Evolutionary conservation across 2,797 vertebrate genomes (phyloP).

Genomic region (Fundulus diaphanus): DNA sequence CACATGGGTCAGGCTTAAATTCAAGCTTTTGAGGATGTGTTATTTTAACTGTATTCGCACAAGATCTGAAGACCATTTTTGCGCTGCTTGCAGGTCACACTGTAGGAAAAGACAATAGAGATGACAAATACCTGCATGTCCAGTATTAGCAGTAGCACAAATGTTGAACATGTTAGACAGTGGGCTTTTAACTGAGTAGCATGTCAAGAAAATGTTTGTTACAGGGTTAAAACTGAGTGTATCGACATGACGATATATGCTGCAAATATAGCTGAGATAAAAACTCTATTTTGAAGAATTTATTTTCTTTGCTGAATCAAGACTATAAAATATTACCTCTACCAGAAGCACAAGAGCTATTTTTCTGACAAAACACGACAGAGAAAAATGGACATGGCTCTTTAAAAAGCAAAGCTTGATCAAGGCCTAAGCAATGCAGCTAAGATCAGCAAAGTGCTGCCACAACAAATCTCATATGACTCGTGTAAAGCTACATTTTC

Average conservation of each 20-base stretch:
- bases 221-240: background rate
- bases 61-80: background rate
- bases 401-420: background rate
- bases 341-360: background rate
- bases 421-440: background rate
- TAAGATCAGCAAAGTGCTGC: background rate
- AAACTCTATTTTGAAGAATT: background rate
- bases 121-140: slow-evolving; percentile 21
- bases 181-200: slow-evolving; percentile 5
- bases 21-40: background rate
- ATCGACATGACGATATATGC: slow-evolving; percentile 8
- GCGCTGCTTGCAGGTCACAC: no score
- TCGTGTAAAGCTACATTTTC: background rate
- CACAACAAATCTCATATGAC: slow-evolving; percentile 2
- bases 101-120: no score
- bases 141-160: slow-evolving; percentile 21
- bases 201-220: slow-evolving; percentile 31
- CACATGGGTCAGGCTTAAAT: slow-evolving; percentile 1
- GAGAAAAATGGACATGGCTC: background rate
- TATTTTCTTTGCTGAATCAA: background rate
- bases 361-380: background rate
- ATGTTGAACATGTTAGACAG: slow-evolving; percentile 26
- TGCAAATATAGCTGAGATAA: background rate
- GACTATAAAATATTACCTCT: background rate
- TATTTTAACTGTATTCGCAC: slow-evolving; percentile 4